phyloP scores from a whole-genome alignment of 2,113 vertebrate genomes.

The Rana temporaria region DNA sequence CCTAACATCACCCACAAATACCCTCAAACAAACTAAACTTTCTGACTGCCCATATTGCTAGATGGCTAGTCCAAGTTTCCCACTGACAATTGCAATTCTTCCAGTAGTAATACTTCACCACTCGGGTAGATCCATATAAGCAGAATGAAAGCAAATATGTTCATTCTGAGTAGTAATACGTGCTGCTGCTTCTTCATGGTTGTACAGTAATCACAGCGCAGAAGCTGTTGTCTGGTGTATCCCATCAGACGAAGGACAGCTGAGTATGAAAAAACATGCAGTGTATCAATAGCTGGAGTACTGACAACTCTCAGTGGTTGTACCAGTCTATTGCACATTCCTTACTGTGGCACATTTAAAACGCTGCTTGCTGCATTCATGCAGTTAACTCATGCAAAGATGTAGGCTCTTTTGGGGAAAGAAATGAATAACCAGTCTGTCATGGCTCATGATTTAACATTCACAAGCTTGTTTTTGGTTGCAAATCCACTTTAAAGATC shows the following conservation, averaged over 20 bases:
- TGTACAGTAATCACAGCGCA: too few species aligned
- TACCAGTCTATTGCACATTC: neutral
- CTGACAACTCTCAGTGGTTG: neutral
- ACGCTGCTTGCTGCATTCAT: neutral
- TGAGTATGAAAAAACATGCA: neutral
- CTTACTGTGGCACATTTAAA: neutral
- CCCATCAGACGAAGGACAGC: neutral
- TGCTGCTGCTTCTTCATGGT: too few species aligned
- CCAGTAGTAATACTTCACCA: too few species aligned
- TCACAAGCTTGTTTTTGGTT: neutral
- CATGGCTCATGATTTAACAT: neutral
- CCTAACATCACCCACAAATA: too few species aligned
- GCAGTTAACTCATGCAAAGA: neutral
- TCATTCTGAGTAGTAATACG: too few species aligned
- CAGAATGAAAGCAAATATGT: too few species aligned
- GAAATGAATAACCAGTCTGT: too few species aligned
- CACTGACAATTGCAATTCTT: too few species aligned
- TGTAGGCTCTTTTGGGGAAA: neutral
- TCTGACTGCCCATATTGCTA: too few species aligned
- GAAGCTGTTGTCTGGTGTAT: neutral
- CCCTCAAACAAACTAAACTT: too few species aligned
- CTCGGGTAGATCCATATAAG: too few species aligned
- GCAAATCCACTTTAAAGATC: neutral
- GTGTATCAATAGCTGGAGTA: neutral
- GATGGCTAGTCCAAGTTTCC: too few species aligned